Percentiles rank a stretch among this genome's conserved stretches.
These are phyloP conservation scores for Peromyscus melanophrys DNA, from an alignment of 2,797 vertebrate genomes.

Conservation along the genomic window DNA sequence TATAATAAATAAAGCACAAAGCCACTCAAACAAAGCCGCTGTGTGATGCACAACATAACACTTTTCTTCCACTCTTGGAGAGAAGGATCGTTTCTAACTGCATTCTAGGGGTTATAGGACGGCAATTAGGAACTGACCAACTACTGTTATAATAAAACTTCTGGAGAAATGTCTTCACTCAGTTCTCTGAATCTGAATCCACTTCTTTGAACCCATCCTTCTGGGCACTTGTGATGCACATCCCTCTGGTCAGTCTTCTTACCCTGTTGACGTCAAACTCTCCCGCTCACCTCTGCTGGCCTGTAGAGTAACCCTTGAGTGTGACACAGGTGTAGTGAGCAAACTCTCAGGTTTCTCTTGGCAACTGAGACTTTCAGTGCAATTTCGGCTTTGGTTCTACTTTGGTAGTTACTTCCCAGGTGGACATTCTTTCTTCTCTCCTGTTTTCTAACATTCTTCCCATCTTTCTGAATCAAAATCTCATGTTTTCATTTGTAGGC, in stretches of 20 bases:
- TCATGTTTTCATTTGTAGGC: constrained; percentile 7
- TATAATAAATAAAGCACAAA: constrained; percentile 79
- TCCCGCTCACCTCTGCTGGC: constrained; percentile 11
- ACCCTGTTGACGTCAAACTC: neutral
- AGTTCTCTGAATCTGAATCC: constrained; percentile 34
- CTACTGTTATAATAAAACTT: constrained; percentile 16
- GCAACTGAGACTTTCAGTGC: neutral
- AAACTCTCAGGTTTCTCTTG: constrained; percentile 8
- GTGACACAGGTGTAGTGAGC: neutral
- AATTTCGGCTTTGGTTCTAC: constrained; percentile 2
- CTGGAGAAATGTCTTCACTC: constrained; percentile 50
- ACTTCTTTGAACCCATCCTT: neutral
- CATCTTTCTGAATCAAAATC: constrained; percentile 57
- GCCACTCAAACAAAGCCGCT: constrained; percentile 77
- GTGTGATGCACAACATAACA: constrained; percentile 67
- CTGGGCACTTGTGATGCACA: neutral
- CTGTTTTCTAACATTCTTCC: constrained; percentile 32
- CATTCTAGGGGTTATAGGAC: constrained; percentile 39
- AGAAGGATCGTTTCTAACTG: constrained; percentile 62
- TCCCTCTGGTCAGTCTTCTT: neutral
- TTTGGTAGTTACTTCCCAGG: neutral
- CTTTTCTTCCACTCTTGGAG: neutral
- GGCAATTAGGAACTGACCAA: constrained; percentile 51
- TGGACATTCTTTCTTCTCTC: neutral
- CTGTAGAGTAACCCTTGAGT: neutral